Conservation (phyloP, 2,888 invertebrate species). For the Melolontha melolontha region DNA sequence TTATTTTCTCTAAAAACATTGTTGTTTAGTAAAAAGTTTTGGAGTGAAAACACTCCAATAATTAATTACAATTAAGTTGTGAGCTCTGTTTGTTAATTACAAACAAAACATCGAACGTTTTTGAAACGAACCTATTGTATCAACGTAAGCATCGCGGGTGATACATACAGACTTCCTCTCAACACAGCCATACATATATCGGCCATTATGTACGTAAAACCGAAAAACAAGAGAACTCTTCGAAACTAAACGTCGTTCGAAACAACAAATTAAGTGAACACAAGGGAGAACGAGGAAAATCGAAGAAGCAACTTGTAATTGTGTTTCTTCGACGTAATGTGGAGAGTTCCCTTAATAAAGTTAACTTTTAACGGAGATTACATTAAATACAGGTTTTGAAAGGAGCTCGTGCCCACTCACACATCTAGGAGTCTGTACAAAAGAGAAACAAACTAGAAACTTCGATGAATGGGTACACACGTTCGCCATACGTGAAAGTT, state of each 20-base stretch:
- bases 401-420: too few species aligned
- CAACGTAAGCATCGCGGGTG: too few species aligned
- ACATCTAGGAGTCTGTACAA: background rate
- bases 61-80: background rate
- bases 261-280: background rate
- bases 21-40: too few species aligned
- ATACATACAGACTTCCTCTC: background rate
- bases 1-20: too few species aligned
- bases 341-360: background rate
- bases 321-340: constrained; percentile 12
- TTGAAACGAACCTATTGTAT: too few species aligned
- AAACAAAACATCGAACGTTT: too few species aligned
- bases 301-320: constrained; percentile 6
- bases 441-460: constrained; percentile 3
- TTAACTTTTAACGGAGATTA: too few species aligned
- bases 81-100: too few species aligned
- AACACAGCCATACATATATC: background rate
- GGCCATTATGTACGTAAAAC: background rate
- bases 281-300: too few species aligned
- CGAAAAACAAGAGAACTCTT: background rate
- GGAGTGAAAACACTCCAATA: too few species aligned
- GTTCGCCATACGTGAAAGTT: too few species aligned
- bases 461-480: constrained; percentile 7
- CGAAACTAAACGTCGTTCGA: constrained; percentile 12
- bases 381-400: too few species aligned